Evolutionary conservation across 2,888 invertebrate species (phyloP).

Genomic region (Phytoseiulus persimilis): DNA sequence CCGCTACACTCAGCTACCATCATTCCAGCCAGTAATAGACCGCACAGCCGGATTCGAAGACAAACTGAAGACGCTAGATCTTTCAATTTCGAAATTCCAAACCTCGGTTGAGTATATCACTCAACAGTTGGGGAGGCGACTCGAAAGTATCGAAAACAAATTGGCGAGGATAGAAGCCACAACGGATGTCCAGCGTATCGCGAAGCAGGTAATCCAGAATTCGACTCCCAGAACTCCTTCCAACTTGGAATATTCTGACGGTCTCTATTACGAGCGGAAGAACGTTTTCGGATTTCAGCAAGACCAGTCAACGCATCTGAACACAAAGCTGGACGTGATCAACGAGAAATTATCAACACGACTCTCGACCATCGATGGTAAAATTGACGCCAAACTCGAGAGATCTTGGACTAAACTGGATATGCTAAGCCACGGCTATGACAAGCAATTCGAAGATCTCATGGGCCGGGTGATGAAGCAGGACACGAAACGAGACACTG

Average conservation of each 20-base stretch:
- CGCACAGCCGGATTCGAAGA: conserved; percentile 19
- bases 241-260: too few relatives aligned
- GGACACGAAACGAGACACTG: conserved; percentile 27
- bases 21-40: conserved; percentile 22
- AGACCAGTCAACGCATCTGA: conserved; percentile 37
- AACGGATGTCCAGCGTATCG: conserved; percentile 43
- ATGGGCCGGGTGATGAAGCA: conserved; percentile 17
- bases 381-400: conserved; percentile 42
- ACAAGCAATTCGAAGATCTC: conserved; percentile 29
- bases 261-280: too few relatives aligned
- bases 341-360: conserved; percentile 15
- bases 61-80: conserved; percentile 24
- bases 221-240: too few relatives aligned
- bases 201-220: conserved; percentile 20
- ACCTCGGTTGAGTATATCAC: conserved; percentile 36
- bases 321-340: conserved; percentile 35
- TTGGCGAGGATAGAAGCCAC: conserved; percentile 51
- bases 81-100: conserved; percentile 31
- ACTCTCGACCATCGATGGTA: conserved; percentile 41
- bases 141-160: conserved; percentile 52
- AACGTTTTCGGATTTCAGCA: too few relatives aligned
- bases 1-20: background rate
- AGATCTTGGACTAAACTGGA: conserved; percentile 43
- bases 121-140: conserved; percentile 51
- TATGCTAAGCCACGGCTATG: conserved; percentile 28